A percentile compares a stretch with the other conserved stretches of the same genome.
Evolutionary conservation across 2,797 vertebrate genomes (phyloP).

Genomic region (Graptemys geographica): DNA sequence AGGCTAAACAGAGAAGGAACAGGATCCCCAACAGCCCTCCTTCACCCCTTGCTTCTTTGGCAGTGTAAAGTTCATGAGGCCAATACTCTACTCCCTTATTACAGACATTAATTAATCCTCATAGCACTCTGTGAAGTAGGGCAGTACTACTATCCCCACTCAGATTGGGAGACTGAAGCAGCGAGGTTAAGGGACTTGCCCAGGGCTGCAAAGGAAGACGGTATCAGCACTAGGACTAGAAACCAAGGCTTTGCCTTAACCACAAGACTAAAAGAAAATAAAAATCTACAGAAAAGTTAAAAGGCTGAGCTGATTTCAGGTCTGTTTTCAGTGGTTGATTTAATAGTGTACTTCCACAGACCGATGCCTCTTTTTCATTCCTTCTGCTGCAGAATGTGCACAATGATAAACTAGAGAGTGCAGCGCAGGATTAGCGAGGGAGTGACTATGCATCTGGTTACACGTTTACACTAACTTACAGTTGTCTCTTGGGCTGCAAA

Average conservation of each 20-base stretch:
- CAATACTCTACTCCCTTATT: background rate
- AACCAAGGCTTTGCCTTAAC: background rate
- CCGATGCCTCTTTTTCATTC: background rate
- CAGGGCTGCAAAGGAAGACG: background rate
- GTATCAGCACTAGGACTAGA: background rate
- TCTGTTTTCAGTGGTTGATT: background rate
- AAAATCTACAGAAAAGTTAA: background rate
- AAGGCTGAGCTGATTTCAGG: background rate
- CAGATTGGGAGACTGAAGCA: background rate
- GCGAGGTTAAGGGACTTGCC: background rate
- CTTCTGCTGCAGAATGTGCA: background rate
- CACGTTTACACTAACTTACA: fast-evolving
- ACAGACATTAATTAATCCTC: background rate
- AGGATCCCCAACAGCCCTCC: background rate
- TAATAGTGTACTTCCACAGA: background rate
- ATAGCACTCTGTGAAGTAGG: background rate
- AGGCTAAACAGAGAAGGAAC: background rate
- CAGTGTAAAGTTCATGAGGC: background rate
- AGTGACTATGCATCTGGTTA: fast-evolving
- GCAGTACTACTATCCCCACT: background rate
- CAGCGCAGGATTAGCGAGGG: fast-evolving
- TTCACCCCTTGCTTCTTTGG: background rate
- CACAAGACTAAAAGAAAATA: background rate
- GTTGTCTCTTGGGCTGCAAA: fast-evolving
- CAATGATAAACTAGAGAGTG: background rate